A percentile compares a stretch with the other conserved stretches of the same genome.
Conservation (phyloP, 2,797 vertebrate species). For the Petrocephalus schoutedeni region DNA sequence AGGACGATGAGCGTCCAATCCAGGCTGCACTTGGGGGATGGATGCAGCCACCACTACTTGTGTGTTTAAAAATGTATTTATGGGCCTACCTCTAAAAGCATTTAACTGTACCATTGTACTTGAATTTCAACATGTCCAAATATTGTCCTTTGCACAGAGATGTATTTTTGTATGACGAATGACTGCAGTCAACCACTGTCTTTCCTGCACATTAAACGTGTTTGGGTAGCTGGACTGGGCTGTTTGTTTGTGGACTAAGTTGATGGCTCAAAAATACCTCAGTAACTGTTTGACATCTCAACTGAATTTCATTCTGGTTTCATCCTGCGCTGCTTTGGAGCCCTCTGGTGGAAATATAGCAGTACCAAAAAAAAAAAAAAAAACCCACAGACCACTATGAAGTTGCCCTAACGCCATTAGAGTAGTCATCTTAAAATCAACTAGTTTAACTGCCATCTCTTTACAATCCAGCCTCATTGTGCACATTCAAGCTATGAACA, state of each 20-base stretch:
- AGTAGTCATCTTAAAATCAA: background rate
- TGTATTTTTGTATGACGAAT: constrained; percentile 22
- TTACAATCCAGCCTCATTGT: constrained; percentile 11
- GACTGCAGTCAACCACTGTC: background rate
- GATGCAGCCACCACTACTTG: background rate
- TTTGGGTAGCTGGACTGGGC: background rate
- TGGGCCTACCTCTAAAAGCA: constrained; percentile 54
- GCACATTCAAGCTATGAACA: constrained; percentile 20
- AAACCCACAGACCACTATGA: too few species aligned
- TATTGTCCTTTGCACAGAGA: constrained; percentile 53
- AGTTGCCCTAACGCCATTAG: too few species aligned
- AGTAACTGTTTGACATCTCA: background rate
- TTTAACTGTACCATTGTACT: constrained; percentile 50
- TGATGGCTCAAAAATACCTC: background rate
- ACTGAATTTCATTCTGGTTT: background rate
- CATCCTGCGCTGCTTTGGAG: background rate
- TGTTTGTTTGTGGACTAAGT: background rate
- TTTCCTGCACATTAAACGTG: constrained; percentile 19
- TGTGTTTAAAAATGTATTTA: background rate
- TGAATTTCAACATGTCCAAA: constrained; percentile 45
- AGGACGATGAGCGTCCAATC: background rate
- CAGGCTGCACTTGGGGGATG: background rate
- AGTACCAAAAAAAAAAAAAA: background rate
- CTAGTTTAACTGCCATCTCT: background rate
- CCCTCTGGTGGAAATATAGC: background rate